Evolutionary conservation across 2,113 vertebrate genomes (phyloP), one percentile per base, ranked within the genome.

Genomic region (Sturnus vulgaris): DNA sequence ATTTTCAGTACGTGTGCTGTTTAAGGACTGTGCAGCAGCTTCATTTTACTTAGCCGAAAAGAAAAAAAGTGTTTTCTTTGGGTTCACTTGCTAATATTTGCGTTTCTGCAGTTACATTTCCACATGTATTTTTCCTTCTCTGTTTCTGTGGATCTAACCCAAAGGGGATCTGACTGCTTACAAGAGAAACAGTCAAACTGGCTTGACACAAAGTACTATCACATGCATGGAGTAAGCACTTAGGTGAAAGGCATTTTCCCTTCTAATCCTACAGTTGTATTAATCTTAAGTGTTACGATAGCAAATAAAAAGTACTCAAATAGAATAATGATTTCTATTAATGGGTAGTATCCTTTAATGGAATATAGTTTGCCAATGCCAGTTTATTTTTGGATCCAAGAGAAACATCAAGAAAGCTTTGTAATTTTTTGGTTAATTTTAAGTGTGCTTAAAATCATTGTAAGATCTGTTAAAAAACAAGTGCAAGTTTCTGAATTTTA

Each of bases 41-140:
- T 95, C 64, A 59, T 92, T 91, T 91, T 90, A 72, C 75, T 90
- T 84, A 79, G 63, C n/a, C 79, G 55, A 49, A 90, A 77, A 92
- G 61, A 91, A 80, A 52, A 47, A 49, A 73, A 56, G 19, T 69
- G 14, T 49, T 77, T 44, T 82, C 71, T 56, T 42, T 89, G 77
- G 66, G 31, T 64, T 92, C 10, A 7, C 44, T 68, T 71, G 78
- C 64, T 92, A 90, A 86, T 93, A 90, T 92, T 93, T 95, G 69
- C 73, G 71, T 77, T 94, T 76, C 80, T 71, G 77, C 39, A 86
- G 76, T 77, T 88, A 53, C 30, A 69, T 78, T 92, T 96, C 81
- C 64, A 42, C 66, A 70, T 68, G 31, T 92, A 22, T 72, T 95
- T 92, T 90, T 65, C 35, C 40, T 84, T 86, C 31, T 10, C 15